These are phyloP conservation scores for Aradus depressus DNA, from an alignment of 2,888 invertebrate species.

Conservation along the genomic window DNA sequence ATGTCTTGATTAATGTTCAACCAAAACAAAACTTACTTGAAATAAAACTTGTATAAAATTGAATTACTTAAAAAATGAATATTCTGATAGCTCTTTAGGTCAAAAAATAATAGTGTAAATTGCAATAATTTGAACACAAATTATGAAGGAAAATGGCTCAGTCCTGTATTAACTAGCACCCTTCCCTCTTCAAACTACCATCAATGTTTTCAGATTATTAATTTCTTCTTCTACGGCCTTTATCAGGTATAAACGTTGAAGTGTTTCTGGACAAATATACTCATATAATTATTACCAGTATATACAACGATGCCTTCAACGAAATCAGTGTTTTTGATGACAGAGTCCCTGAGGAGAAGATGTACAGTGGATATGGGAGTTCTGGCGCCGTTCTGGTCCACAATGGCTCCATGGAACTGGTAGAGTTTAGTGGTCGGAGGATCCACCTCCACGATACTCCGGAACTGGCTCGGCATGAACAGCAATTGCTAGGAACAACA, in stretches of 20 bases:
- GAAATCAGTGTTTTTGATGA: conserved; percentile 91
- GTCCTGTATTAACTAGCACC: too few species aligned
- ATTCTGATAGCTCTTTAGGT: too few species aligned
- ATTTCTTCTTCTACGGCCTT: background rate
- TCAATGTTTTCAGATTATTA: too few species aligned
- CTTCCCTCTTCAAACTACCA: too few species aligned
- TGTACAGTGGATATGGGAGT: conserved; percentile 81
- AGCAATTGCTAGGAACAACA: conserved; percentile 46
- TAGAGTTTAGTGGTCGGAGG: conserved; percentile 92
- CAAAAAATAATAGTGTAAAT: too few species aligned
- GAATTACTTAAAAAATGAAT: too few species aligned
- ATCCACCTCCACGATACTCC: conserved; percentile 80
- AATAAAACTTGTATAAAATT: too few species aligned
- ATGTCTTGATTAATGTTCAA: too few species aligned
- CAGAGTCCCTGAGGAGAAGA: conserved; percentile 83
- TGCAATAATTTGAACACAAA: too few species aligned
- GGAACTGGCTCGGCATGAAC: conserved; percentile 70
- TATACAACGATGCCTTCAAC: conserved; percentile 95
- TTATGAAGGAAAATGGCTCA: too few species aligned
- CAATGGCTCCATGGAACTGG: conserved; percentile 80
- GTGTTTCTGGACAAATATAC: background rate
- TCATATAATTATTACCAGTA: conserved; percentile 48
- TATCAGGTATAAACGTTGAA: background rate
- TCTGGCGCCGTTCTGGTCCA: conserved; percentile 64
- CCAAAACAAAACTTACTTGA: too few species aligned